Conservation (phyloP, 2,888 invertebrate genomes). For the Drosophila histrio region DNA sequence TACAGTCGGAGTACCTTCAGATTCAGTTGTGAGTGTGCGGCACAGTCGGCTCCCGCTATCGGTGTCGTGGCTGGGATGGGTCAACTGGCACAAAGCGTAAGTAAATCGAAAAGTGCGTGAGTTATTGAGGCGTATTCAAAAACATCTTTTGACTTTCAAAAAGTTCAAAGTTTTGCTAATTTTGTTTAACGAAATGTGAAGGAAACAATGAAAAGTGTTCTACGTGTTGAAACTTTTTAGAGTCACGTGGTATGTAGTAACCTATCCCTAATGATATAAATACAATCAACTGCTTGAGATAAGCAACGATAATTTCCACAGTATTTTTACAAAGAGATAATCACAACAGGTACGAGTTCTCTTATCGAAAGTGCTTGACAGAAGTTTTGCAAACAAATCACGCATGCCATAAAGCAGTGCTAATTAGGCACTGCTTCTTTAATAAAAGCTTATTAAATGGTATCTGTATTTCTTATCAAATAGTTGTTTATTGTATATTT, state of each 20-base stretch:
- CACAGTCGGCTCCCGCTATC: constrained; percentile 19
- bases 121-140: constrained; percentile 9
- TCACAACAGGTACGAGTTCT: neutral
- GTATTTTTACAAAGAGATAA: neutral
- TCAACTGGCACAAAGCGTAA: constrained; percentile 16
- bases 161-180: constrained; percentile 3
- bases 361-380: constrained; percentile 1
- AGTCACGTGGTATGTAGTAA: constrained; percentile 21
- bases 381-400: neutral
- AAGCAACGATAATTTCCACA: neutral
- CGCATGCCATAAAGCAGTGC: neutral
- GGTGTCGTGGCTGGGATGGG: constrained; percentile 10
- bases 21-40: neutral
- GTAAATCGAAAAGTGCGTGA: constrained; percentile 31
- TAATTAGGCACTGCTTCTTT: constrained; percentile 2
- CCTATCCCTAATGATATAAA: constrained; percentile 2
- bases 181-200: neutral
- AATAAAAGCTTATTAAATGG: neutral
- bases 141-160: constrained; percentile 50
- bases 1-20: neutral
- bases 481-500: neutral
- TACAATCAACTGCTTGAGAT: neutral
- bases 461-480: neutral
- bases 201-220: constrained; percentile 14
- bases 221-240: constrained; percentile 19